phyloP scores from a whole-genome alignment of 2,888 invertebrate species.

The Zaprionus obscuricornis region DNA sequence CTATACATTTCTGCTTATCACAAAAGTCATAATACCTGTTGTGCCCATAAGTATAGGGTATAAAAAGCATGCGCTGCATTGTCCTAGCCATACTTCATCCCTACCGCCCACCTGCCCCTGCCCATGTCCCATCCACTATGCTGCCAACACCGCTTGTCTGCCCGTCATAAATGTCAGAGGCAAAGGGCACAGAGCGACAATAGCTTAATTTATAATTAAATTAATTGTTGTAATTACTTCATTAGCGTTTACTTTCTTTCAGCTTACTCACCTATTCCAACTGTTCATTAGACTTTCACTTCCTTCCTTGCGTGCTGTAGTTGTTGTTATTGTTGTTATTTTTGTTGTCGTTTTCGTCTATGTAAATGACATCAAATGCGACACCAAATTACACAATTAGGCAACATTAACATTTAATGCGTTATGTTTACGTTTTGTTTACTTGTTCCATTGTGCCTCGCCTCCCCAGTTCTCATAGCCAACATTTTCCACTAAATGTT shows the following conservation, averaged over 20 bases:
- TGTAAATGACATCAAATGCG: constrained; percentile 64
- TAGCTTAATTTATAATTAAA: constrained; percentile 81
- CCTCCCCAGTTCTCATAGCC: neutral
- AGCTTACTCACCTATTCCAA: constrained; percentile 16
- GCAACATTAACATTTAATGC: constrained; percentile 80
- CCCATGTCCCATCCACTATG: too few relatives aligned
- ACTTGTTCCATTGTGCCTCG: constrained; percentile 40
- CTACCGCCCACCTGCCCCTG: neutral
- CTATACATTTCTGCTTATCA: neutral
- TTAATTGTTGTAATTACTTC: constrained; percentile 82
- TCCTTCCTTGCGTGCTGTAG: constrained; percentile 26
- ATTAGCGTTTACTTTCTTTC: constrained; percentile 71
- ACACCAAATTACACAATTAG: constrained; percentile 81
- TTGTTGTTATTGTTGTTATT: constrained; percentile 26
- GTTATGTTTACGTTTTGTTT: constrained; percentile 76
- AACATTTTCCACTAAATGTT: neutral
- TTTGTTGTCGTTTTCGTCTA: constrained; percentile 49
- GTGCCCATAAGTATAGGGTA: too few relatives aligned
- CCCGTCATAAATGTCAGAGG: constrained; percentile 54
- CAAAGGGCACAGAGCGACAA: constrained; percentile 48
- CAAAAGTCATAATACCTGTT: too few relatives aligned
- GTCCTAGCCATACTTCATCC: too few relatives aligned
- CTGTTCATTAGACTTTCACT: constrained; percentile 61
- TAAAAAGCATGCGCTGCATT: too few relatives aligned
- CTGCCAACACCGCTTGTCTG: neutral